Conservation (phyloP, 2,797 vertebrate genomes). For the Bradypodion ventrale region DNA sequence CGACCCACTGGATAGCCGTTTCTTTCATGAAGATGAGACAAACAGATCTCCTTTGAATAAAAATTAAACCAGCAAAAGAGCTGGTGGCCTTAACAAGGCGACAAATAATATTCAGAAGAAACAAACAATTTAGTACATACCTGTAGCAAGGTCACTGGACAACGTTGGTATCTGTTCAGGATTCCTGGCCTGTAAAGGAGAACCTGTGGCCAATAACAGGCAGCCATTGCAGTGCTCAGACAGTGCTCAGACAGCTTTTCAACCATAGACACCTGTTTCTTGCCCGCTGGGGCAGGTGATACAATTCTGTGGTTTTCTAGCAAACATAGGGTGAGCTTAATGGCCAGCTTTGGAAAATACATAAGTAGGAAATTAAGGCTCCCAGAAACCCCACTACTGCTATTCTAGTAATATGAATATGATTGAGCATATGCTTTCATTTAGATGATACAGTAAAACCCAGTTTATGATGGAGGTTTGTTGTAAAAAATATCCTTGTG, state of each 20-base stretch:
- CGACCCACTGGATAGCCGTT: constrained; percentile 58
- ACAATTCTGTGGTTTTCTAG: constrained; percentile 10
- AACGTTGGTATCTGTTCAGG: neutral
- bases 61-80: constrained; percentile 52
- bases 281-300: neutral
- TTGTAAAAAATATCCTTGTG: too few relatives aligned
- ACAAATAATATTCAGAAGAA: constrained; percentile 16
- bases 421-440: neutral
- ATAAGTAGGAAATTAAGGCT: constrained; percentile 10
- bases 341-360: constrained; percentile 1
- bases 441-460: neutral
- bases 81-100: neutral
- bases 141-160: constrained; percentile 9
- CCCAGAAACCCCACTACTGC: neutral
- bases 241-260: neutral
- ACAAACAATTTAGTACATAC: neutral
- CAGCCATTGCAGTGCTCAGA: neutral
- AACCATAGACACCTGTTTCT: neutral
- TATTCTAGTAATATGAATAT: neutral
- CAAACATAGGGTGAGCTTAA: constrained; percentile 17
- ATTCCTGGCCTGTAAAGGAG: neutral
- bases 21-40: constrained; percentile 67
- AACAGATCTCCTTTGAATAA: constrained; percentile 35
- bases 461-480: too few relatives aligned
- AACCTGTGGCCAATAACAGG: neutral